These are phyloP conservation scores for Andrena fulva DNA, from an alignment of 2,888 invertebrate species.

Conservation along the genomic window DNA sequence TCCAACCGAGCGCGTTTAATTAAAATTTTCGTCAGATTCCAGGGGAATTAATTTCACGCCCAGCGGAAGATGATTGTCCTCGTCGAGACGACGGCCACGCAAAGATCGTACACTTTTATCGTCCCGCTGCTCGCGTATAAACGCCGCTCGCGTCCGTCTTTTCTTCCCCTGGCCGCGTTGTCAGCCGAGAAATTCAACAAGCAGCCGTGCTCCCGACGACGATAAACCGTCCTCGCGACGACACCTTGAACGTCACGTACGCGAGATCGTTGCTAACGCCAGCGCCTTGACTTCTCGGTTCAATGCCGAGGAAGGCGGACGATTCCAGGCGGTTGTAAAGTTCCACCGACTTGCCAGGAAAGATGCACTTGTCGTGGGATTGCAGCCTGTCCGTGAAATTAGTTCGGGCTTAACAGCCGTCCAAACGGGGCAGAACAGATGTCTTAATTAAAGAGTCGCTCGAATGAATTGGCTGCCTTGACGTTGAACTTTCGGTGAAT, in stretches of 20 bases:
- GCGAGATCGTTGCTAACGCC: background rate
- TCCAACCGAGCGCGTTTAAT: slow-evolving; percentile 9
- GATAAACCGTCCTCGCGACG: slow-evolving; percentile 9
- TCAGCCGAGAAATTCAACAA: slow-evolving; percentile 13
- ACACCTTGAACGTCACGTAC: background rate
- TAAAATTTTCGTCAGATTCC: slow-evolving; percentile 15
- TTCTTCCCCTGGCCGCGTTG: background rate
- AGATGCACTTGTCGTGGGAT: slow-evolving; percentile 28
- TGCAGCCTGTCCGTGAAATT: slow-evolving; percentile 40
- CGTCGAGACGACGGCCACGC: background rate
- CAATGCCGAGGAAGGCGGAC: background rate
- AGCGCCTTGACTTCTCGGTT: background rate
- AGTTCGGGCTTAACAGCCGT: slow-evolving; percentile 37
- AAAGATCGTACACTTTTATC: background rate
- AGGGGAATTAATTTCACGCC: background rate
- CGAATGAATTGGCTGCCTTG: slow-evolving; percentile 37
- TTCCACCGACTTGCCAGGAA: slow-evolving; percentile 13
- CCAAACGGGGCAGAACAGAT: slow-evolving; percentile 36
- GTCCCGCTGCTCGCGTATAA: background rate
- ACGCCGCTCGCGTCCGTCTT: background rate
- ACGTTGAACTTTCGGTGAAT: background rate
- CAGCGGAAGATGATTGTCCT: background rate
- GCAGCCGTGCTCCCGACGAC: background rate
- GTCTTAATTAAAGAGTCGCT: slow-evolving; percentile 52
- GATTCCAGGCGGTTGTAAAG: background rate